Evolutionary conservation across 2,797 vertebrate genomes (phyloP).

Genomic region (Presbytis comata): DNA sequence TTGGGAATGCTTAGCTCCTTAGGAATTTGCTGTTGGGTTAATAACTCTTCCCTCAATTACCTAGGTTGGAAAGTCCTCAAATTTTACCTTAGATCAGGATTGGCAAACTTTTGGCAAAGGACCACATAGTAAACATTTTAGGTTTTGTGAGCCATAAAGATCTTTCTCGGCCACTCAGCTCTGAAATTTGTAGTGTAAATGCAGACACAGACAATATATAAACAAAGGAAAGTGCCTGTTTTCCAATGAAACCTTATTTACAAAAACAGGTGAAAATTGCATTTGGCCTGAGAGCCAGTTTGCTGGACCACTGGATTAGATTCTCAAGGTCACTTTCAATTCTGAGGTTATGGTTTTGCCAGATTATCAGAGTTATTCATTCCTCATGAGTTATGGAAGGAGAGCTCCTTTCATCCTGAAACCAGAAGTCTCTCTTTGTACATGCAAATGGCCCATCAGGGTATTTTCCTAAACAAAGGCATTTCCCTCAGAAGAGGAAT

Average conservation of each 20-base stretch:
- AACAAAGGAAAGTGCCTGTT: background rate
- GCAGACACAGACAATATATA: fast-evolving
- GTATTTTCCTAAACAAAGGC: slow-evolving; percentile 58
- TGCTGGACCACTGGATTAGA: background rate
- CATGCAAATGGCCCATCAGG: background rate
- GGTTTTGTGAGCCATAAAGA: background rate
- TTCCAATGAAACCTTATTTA: background rate
- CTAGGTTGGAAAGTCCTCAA: background rate
- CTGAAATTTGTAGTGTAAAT: background rate
- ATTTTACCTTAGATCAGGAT: background rate
- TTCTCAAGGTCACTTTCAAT: background rate
- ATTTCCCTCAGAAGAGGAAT: slow-evolving; percentile 18
- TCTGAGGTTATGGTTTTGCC: background rate
- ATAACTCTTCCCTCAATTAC: background rate
- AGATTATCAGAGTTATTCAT: background rate
- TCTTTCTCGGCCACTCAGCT: background rate
- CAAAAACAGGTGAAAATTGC: background rate
- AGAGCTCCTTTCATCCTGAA: background rate
- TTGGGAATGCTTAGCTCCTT: background rate
- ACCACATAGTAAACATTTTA: background rate
- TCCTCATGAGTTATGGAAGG: background rate
- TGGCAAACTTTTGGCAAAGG: background rate
- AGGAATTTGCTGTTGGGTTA: background rate
- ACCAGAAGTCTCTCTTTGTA: background rate
- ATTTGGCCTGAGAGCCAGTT: background rate